Conservation (phyloP, 2,113 vertebrate species). For the Zosterops japonicus region DNA sequence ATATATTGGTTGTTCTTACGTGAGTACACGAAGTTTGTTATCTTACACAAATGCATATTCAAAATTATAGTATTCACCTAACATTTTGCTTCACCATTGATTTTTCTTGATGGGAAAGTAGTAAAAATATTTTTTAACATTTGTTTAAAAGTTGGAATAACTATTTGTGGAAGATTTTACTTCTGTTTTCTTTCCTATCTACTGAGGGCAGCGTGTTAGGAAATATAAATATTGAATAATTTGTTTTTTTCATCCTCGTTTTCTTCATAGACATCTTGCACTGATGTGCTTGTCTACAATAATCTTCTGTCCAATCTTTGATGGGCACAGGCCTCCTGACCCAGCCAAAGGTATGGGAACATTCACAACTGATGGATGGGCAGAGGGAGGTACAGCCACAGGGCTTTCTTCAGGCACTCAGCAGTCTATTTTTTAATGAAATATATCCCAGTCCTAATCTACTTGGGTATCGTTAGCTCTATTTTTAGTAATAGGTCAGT, state of each 20-base stretch:
- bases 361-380: not conserved
- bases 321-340: not conserved
- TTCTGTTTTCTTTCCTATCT: not conserved
- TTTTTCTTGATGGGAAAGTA: not conserved
- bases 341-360: not conserved
- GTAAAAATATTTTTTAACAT: not conserved
- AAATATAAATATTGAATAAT: not conserved
- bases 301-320: not conserved
- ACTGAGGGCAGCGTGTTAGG: not conserved
- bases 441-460: not conserved
- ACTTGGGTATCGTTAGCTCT: not conserved
- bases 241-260: not conserved
- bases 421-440: not conserved
- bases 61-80: not conserved
- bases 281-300: not conserved
- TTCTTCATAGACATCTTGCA: not conserved
- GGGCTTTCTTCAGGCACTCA: not conserved
- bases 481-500: not conserved
- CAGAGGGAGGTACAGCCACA: not conserved
- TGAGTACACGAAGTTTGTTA: not conserved
- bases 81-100: not conserved
- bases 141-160: not conserved
- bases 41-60: not conserved
- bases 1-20: not conserved
- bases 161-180: not conserved